Evolutionary conservation across 2,113 vertebrate genomes (phyloP), one percentile per base, ranked within the genome.

Genomic region (Leptosomus discolor): DNA sequence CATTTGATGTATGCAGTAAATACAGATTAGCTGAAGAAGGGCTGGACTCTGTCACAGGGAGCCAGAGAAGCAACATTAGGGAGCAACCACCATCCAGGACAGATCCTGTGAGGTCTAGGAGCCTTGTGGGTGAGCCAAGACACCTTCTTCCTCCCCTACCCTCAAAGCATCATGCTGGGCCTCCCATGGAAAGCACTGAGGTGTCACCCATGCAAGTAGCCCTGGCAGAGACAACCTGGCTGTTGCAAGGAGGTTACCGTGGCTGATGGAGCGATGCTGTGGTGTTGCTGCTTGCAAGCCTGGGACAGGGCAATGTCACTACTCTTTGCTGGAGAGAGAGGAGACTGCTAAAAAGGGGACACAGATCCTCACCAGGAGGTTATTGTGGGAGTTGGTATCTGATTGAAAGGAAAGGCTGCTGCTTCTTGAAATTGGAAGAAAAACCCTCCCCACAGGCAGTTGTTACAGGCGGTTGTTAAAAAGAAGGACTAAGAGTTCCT

Each of bases 261-360:
- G n/a, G 18, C 19, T 39, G 19, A 20, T 0, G 0, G 10, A 56
- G 17, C 1, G 0, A 57, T 16, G 29, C 27, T 75, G 20, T 4
- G 32, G 7, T 20, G 56, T 4, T 41, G 6, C 11, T 51, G 15
- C 8, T 41, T 48, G 46, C 26, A 76, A 61, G 20, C 8, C 13
- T 4, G 11, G 30, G 34, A 56, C 4, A 17, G 3, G 32, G 26
- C 26, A 71, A 45, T 45, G 30, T 50, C 65, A 50, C 18, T n/a
- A 21, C 19, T 22, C 22, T 58, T 56, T n/a, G 15, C 32, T 67
- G n/a, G 36, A 58, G 46, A 36, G 11, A 15, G 32, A 91, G 43
- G 27, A 61, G 18, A 30, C 22, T 43, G 23, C 32, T 65, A 36
- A 29, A 58, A 90, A 36, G 16, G 21, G 67, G n/a, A 41, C 26